Conservation (phyloP, 1,140 invertebrate genomes). For the Aricia agestis region DNA sequence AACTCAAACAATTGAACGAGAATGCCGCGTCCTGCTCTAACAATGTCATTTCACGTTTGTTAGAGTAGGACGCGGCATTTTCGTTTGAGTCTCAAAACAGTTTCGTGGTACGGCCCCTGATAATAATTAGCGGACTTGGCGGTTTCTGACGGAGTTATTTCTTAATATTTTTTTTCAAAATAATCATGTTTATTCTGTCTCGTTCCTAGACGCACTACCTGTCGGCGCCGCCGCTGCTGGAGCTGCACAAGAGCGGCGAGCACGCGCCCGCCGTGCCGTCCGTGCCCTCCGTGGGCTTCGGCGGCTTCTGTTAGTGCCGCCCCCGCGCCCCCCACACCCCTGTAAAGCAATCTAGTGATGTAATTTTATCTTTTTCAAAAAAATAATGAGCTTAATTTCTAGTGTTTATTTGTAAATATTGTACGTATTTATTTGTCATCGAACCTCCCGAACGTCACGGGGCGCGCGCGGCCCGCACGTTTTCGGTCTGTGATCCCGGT, state of each 20-base stretch:
- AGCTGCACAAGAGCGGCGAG: slow-evolving; percentile 70
- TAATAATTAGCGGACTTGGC: no score
- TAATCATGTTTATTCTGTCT: no score
- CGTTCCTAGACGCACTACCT: slow-evolving; percentile 54
- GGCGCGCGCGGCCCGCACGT: slow-evolving; percentile 20
- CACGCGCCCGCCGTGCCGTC: slow-evolving; percentile 59
- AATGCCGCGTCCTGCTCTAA: no score
- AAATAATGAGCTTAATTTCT: slow-evolving; percentile 65
- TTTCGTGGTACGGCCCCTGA: no score
- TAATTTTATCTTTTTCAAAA: slow-evolving; percentile 56
- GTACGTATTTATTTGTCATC: slow-evolving; percentile 59
- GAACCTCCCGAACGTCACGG: slow-evolving; percentile 34
- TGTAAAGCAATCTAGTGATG: slow-evolving; percentile 49
- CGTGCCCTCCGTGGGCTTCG: slow-evolving; percentile 72
- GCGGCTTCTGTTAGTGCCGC: slow-evolving; percentile 69
- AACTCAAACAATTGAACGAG: no score
- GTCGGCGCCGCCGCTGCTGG: slow-evolving; percentile 60
- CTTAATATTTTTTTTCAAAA: no score
- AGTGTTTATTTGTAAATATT: slow-evolving; percentile 72
- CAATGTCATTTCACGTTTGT: no score
- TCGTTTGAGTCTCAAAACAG: no score
- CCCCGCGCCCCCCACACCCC: slow-evolving; percentile 20
- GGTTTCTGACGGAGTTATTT: no score
- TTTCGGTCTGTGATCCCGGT: slow-evolving; percentile 20
- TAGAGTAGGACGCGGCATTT: no score